Evolutionary conservation across 2,113 vertebrate genomes (phyloP).

Genomic region (Aviceda subcristata): DNA sequence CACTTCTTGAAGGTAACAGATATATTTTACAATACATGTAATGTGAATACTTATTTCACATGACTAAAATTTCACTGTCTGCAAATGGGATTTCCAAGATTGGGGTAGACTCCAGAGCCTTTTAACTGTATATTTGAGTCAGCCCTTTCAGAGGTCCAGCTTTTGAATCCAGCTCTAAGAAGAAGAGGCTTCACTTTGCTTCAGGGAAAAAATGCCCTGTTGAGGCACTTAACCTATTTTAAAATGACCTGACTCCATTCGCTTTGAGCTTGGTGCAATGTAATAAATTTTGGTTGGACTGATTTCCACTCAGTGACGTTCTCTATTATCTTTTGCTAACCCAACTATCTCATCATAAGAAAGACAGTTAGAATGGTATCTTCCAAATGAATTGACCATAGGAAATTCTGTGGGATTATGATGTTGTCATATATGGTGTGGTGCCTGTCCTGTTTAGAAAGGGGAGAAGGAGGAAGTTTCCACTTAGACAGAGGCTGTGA

Average conservation of each 20-base stretch:
- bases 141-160: background rate
- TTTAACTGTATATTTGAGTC: background rate
- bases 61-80: background rate
- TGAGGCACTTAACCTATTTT: background rate
- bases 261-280: background rate
- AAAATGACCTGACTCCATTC: background rate
- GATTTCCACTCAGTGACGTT: background rate
- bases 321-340: background rate
- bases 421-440: background rate
- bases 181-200: background rate
- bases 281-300: background rate
- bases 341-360: accelerated
- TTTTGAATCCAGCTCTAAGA: background rate
- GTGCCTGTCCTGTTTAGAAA: background rate
- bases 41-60: background rate
- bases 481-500: background rate
- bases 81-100: background rate
- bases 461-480: background rate
- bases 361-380: background rate
- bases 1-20: background rate
- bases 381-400: background rate
- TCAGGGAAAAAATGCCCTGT: background rate
- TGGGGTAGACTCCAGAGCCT: background rate
- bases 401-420: background rate
- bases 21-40: background rate